Percentiles rank a stretch among this genome's conserved stretches.
Evolutionary conservation across 2,888 invertebrate species (phyloP).

Genomic region (Acanthosepion lycidas): DNA sequence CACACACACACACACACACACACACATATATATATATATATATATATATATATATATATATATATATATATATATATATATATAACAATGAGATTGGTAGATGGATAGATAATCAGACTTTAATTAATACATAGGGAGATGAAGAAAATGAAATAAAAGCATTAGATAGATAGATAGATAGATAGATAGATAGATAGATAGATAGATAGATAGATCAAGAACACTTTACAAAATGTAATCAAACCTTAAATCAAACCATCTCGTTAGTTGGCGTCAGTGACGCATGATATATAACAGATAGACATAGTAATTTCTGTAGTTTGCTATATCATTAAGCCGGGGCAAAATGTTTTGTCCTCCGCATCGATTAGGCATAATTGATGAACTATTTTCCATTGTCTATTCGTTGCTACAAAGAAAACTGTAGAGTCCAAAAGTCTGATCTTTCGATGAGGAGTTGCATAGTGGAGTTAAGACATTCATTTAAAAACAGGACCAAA

Average conservation of each 20-base stretch:
- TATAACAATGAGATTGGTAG: no score
- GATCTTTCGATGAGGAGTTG: not conserved
- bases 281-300: not conserved
- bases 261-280: not conserved
- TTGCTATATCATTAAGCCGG: not conserved
- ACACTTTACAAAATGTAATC: not conserved
- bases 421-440: not conserved
- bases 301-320: not conserved
- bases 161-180: not conserved
- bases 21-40: no score
- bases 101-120: no score
- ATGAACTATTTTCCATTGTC: not conserved
- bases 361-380: not conserved
- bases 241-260: not conserved
- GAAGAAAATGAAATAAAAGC: not conserved
- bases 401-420: not conserved
- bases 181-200: no score
- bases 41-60: no score
- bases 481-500: not conserved
- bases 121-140: no score
- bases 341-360: not conserved
- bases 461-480: not conserved
- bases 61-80: no score
- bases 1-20: no score
- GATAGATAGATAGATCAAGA: not conserved